A percentile compares a stretch with the other conserved stretches of the same genome.
Conservation (phyloP, 23 tunicate species). For the Botrylloides violaceus region DNA sequence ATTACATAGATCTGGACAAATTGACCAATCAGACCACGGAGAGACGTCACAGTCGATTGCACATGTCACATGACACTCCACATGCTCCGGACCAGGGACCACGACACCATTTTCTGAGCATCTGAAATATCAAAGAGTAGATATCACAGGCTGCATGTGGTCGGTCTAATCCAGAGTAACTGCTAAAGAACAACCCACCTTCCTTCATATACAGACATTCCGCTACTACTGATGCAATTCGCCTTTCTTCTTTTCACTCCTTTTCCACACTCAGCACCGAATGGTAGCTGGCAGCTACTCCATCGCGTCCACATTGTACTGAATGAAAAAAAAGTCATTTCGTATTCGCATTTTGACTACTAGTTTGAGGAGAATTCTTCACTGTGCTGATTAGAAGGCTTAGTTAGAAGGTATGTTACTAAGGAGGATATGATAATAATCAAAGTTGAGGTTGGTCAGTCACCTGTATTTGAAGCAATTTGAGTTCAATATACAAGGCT, state of each 20-base stretch:
- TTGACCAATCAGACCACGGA: constrained; percentile 70
- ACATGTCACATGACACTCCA: constrained; percentile 46
- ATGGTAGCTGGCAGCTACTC: constrained; percentile 52
- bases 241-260: constrained; percentile 39
- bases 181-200: constrained; percentile 19
- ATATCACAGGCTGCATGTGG: too few relatives aligned
- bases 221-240: constrained; percentile 56
- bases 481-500: constrained; percentile 34
- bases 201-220: constrained; percentile 28
- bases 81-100: constrained; percentile 28
- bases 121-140: too few relatives aligned
- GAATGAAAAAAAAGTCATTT: too few relatives aligned
- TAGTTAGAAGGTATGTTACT: too few relatives aligned
- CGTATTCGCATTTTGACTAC: too few relatives aligned
- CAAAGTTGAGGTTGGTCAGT: too few relatives aligned
- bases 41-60: constrained; percentile 61
- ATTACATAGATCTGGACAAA: constrained; percentile 46
- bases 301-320: constrained; percentile 58
- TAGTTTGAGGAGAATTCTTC: too few relatives aligned
- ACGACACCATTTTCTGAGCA: constrained; percentile 28
- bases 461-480: constrained; percentile 72
- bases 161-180: too few relatives aligned
- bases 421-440: too few relatives aligned
- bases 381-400: too few relatives aligned
- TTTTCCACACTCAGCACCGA: constrained; percentile 42